Conservation (phyloP, 2,113 vertebrate genomes). For the Rhinogobius similis region DNA sequence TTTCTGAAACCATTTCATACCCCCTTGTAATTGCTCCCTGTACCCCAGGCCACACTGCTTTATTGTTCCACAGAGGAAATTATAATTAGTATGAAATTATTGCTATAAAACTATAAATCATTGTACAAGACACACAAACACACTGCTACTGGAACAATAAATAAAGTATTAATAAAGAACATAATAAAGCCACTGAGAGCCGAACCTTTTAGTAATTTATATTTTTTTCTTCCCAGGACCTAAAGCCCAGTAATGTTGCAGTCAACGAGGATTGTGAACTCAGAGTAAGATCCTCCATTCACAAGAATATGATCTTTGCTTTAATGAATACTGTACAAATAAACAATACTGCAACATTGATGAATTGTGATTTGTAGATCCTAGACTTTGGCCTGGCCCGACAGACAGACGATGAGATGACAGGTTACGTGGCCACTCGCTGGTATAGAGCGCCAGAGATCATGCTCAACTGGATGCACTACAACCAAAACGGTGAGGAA, state of each 20-base stretch:
- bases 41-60: not conserved
- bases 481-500: constrained; percentile 91
- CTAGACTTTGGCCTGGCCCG: constrained; percentile 95
- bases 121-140: not conserved
- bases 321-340: not conserved
- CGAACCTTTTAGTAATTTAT: not conserved
- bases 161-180: not conserved
- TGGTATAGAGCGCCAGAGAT: constrained; percentile 98
- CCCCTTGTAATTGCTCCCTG: too few species aligned
- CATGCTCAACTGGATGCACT: constrained; percentile 99
- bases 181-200: not conserved
- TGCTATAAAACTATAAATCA: not conserved
- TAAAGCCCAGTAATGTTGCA: constrained; percentile 95
- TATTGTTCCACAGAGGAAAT: not conserved
- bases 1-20: too few species aligned
- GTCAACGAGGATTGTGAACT: constrained; percentile 98
- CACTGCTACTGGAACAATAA: not conserved
- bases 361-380: constrained; percentile 77
- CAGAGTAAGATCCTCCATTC: constrained; percentile 77
- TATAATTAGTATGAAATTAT: not conserved
- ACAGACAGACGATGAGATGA: constrained; percentile 98
- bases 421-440: constrained; percentile 94
- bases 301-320: not conserved
- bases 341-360: not conserved
- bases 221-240: constrained; percentile 78